These are phyloP conservation scores for Ochlodes sylvanus DNA, from an alignment of 2,888 invertebrate genomes.

Conservation along the genomic window DNA sequence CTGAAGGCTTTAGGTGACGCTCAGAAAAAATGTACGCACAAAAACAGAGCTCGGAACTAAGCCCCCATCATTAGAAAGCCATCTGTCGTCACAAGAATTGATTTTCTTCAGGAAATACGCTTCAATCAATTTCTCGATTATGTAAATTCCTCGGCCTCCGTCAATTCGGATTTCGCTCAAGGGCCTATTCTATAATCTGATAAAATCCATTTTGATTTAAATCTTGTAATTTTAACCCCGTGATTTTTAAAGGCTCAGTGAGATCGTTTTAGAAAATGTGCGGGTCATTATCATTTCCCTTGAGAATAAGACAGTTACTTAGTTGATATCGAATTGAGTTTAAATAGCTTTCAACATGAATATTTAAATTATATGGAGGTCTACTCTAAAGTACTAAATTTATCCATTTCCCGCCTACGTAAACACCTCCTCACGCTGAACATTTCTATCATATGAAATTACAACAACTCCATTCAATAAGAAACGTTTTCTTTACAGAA, in stretches of 20 bases:
- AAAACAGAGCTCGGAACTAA: slow-evolving; percentile 52
- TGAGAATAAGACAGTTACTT: slow-evolving; percentile 9
- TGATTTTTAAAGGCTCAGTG: slow-evolving; percentile 51
- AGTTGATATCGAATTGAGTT: background rate
- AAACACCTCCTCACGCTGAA: too few relatives aligned
- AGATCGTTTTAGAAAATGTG: slow-evolving; percentile 18
- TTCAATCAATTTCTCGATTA: slow-evolving; percentile 82
- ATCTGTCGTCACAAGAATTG: slow-evolving; percentile 68
- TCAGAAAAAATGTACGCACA: slow-evolving; percentile 42
- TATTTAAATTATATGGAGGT: too few relatives aligned
- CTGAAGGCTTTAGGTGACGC: slow-evolving; percentile 30
- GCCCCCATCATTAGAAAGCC: slow-evolving; percentile 66
- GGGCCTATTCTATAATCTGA: slow-evolving; percentile 59
- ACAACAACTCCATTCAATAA: too few relatives aligned
- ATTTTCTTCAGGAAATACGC: slow-evolving; percentile 70
- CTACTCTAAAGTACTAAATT: too few relatives aligned
- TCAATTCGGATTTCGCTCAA: slow-evolving; percentile 60
- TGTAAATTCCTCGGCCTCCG: slow-evolving; percentile 67
- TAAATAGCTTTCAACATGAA: background rate
- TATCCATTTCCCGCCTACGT: too few relatives aligned
- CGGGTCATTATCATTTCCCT: slow-evolving; percentile 30
- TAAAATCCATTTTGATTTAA: slow-evolving; percentile 63
- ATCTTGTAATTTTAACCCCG: slow-evolving; percentile 59
- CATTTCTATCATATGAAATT: too few relatives aligned
- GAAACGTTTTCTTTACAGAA: background rate